phyloP scores from a whole-genome alignment of 2,113 vertebrate species.

The Datnioides undecimradiatus region DNA sequence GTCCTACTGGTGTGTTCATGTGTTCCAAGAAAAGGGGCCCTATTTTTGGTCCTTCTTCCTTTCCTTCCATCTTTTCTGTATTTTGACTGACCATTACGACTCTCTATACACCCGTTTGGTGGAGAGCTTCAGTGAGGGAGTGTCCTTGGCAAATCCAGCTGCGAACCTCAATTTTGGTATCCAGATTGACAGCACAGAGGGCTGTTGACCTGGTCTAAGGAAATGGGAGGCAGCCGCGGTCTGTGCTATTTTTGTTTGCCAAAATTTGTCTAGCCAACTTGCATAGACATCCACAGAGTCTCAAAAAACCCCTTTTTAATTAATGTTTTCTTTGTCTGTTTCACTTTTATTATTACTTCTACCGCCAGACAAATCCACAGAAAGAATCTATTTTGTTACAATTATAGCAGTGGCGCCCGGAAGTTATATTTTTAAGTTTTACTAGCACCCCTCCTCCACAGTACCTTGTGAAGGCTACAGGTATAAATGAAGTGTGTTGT shows the following conservation, averaged over 20 bases:
- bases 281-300: neutral
- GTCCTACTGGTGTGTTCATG: neutral
- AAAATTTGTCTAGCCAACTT: neutral
- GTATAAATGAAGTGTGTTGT: neutral
- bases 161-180: neutral
- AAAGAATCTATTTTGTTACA: neutral
- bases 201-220: conserved; percentile 7
- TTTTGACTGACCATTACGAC: neutral
- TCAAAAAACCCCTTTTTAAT: neutral
- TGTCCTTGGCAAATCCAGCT: neutral
- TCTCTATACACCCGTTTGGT: conserved; percentile 3
- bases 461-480: neutral
- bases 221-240: neutral
- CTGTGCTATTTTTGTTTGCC: neutral
- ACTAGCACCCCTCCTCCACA: neutral
- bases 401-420: neutral
- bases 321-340: neutral
- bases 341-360: neutral
- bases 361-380: neutral
- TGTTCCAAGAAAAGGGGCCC: neutral
- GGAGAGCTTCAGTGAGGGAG: neutral
- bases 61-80: neutral
- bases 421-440: too few relatives aligned
- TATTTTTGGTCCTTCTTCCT: neutral
- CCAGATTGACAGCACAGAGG: neutral